Evolutionary conservation across 64 coral and sea anemone genomes (phyloP).

Genomic region (Montipora foliosa): DNA sequence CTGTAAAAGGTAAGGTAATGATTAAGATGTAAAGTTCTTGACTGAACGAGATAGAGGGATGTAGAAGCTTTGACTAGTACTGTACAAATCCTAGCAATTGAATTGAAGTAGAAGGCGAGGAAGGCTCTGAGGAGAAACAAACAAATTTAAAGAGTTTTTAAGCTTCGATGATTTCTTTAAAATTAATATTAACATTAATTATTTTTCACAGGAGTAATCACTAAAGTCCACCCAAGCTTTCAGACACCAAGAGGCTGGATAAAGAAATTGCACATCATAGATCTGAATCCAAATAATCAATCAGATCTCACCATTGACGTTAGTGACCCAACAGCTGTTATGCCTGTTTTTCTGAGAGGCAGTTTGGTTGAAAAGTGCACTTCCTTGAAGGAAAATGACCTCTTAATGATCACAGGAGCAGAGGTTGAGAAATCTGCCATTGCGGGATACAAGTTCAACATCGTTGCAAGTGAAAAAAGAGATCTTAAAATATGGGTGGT

Average conservation of each 20-base stretch:
- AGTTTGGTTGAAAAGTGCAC: slow-evolving; percentile 25
- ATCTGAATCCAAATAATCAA: background rate
- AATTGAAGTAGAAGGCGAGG: too few species aligned
- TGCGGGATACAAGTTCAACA: slow-evolving; percentile 20
- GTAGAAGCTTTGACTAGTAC: too few species aligned
- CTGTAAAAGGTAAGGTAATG: slow-evolving; percentile 7
- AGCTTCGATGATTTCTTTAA: too few species aligned
- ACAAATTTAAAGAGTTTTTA: too few species aligned
- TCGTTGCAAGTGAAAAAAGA: slow-evolving; percentile 15
- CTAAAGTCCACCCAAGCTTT: slow-evolving; percentile 23
- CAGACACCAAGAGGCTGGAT: slow-evolving; percentile 15
- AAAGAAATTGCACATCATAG: slow-evolving; percentile 42
- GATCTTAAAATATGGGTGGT: slow-evolving; percentile 32
- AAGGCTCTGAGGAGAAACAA: too few species aligned
- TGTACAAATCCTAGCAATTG: too few species aligned
- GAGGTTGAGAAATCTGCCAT: background rate
- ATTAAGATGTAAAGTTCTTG: background rate
- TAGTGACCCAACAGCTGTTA: background rate
- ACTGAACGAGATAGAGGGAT: background rate
- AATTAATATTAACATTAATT: too few species aligned
- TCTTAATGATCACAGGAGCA: slow-evolving; percentile 35
- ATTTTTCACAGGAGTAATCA: slow-evolving; percentile 24
- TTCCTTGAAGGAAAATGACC: slow-evolving; percentile 3
- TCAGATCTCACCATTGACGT: background rate
- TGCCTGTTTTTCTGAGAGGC: slow-evolving; percentile 31